phyloP scores from a whole-genome alignment of 1,140 invertebrate species.

The Procambarus virginalis region DNA sequence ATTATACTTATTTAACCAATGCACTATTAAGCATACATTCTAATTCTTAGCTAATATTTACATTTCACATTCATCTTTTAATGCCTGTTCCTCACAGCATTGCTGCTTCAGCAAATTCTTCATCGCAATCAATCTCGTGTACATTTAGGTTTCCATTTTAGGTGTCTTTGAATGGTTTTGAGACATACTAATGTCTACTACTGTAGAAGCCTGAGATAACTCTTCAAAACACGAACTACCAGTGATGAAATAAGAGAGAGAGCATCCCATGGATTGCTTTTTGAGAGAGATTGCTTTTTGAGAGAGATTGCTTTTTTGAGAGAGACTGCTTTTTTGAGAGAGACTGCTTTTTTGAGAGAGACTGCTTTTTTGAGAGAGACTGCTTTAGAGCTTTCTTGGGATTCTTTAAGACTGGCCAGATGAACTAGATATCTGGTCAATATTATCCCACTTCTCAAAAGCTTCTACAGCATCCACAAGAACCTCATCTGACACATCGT shows the following conservation, averaged over 20 bases:
- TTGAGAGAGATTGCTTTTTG: too few relatives aligned
- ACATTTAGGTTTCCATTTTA: too few relatives aligned
- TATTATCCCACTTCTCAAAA: slow-evolving; percentile 33
- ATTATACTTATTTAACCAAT: too few relatives aligned
- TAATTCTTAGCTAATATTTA: background rate
- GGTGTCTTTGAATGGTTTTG: background rate
- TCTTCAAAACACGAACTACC: slow-evolving; percentile 20
- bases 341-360: slow-evolving; percentile 12
- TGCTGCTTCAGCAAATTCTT: background rate
- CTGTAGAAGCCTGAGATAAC: background rate
- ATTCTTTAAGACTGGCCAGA: slow-evolving; percentile 5
- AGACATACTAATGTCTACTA: background rate
- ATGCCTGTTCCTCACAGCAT: background rate
- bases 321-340: background rate
- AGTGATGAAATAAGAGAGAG: slow-evolving; percentile 28
- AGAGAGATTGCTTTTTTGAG: slow-evolving; percentile 27
- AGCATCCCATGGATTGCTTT: slow-evolving; percentile 48
- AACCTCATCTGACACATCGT: slow-evolving; percentile 3
- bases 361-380: slow-evolving; percentile 15
- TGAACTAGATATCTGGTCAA: slow-evolving; percentile 9
- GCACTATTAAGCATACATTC: too few relatives aligned
- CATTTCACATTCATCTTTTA: background rate
- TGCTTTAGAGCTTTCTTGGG: slow-evolving; percentile 18
- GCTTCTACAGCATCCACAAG: background rate
- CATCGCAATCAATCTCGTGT: background rate